Evolutionary conservation across 2,888 invertebrate genomes (phyloP).

Genomic region (Tridacna gigas): DNA sequence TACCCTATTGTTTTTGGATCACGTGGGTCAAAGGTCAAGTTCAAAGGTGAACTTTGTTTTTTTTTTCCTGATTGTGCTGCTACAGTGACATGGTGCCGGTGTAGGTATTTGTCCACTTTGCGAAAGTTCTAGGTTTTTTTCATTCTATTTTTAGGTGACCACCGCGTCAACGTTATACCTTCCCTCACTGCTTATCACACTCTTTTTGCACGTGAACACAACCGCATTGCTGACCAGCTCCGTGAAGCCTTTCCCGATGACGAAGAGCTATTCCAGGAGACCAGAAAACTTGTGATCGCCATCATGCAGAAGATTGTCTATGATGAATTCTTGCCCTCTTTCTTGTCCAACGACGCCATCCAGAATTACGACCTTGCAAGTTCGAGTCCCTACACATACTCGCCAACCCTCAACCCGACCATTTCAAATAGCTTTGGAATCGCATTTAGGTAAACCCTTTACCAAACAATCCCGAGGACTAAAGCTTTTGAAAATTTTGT

Average conservation of each 20-base stretch:
- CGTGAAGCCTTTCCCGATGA: constrained; percentile 28
- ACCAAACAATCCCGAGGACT: not conserved
- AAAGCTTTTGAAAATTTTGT: not conserved
- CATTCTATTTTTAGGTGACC: constrained; percentile 57
- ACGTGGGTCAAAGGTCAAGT: no score
- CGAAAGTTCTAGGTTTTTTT: not conserved
- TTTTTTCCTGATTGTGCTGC: no score
- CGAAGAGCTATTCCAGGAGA: constrained; percentile 23
- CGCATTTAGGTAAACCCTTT: not conserved
- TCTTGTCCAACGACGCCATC: constrained; percentile 16
- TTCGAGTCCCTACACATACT: constrained; percentile 78
- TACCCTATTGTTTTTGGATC: no score
- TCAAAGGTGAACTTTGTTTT: no score
- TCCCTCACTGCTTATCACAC: constrained; percentile 65
- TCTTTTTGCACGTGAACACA: constrained; percentile 68
- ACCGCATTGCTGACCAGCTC: constrained; percentile 60
- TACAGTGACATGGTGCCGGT: no score
- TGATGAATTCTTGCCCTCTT: constrained; percentile 36
- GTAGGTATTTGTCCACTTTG: no score
- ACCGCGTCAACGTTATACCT: constrained; percentile 71
- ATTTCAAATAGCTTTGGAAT: constrained; percentile 36
- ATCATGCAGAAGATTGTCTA: constrained; percentile 41
- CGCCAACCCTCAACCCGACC: not conserved
- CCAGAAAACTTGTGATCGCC: constrained; percentile 23
- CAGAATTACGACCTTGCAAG: constrained; percentile 4